These are phyloP conservation scores for Scaptomyza caliginosa DNA, from an alignment of 2,888 invertebrate genomes.

Conservation along the genomic window DNA sequence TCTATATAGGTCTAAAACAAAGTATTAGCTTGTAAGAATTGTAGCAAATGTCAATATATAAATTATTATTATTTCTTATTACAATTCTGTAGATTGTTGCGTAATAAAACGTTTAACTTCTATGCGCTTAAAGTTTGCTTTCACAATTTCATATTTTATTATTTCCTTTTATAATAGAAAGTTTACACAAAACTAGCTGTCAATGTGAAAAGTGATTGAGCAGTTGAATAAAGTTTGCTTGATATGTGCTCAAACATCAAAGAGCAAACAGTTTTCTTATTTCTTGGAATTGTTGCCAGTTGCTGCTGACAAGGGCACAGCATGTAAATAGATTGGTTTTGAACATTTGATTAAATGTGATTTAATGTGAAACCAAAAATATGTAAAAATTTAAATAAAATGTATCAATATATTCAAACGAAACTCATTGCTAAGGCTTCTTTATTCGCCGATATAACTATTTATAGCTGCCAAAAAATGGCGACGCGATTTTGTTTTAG, in stretches of 20 bases:
- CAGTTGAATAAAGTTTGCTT: neutral
- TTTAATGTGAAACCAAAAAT: neutral
- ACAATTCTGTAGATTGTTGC: neutral
- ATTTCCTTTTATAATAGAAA: neutral
- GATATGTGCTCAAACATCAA: slow-evolving; percentile 15
- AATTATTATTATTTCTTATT: neutral
- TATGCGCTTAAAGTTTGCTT: neutral
- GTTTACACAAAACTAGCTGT: neutral
- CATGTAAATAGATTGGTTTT: neutral
- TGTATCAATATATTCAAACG: neutral
- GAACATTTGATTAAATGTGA: neutral
- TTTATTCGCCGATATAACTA: slow-evolving; percentile 4
- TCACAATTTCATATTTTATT: too few relatives aligned
- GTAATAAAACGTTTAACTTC: neutral
- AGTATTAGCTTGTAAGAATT: neutral
- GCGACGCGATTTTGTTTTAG: slow-evolving; percentile 19
- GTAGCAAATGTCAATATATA: slow-evolving; percentile 2
- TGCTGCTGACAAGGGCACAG: neutral
- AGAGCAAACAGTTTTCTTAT: neutral
- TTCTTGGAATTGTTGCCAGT: neutral
- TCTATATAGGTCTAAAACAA: neutral
- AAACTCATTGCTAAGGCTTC: slow-evolving; percentile 40
- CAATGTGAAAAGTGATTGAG: slow-evolving; percentile 6
- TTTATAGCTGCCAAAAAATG: slow-evolving; percentile 8
- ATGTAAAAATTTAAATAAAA: slow-evolving; percentile 6